Evolutionary conservation across 2,888 invertebrate genomes (phyloP).

Genomic region (Hirtodrosophila alboralis): DNA sequence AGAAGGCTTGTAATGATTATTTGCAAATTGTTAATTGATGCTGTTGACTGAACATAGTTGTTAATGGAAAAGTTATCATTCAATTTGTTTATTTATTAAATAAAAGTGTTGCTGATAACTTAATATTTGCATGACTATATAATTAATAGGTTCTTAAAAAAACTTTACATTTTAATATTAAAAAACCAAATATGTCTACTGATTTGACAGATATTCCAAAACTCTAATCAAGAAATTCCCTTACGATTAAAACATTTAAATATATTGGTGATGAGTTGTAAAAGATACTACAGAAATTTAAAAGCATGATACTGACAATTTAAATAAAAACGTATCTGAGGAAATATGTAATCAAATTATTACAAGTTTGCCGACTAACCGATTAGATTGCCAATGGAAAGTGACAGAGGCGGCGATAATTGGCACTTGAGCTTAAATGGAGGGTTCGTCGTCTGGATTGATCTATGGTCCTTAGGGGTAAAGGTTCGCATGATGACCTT

Average conservation of each 20-base stretch:
- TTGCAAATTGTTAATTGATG: too few relatives aligned
- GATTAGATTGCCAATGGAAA: slow-evolving; percentile 52
- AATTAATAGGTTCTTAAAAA: too few relatives aligned
- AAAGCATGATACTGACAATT: not conserved
- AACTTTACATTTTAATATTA: too few relatives aligned
- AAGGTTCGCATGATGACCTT: slow-evolving; percentile 5
- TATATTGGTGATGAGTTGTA: too few relatives aligned
- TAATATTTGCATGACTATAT: too few relatives aligned
- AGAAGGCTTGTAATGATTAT: too few relatives aligned
- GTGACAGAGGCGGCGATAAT: slow-evolving; percentile 39
- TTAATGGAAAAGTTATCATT: too few relatives aligned
- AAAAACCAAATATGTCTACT: not conserved
- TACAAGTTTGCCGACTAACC: slow-evolving; percentile 9
- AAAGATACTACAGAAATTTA: slow-evolving; percentile 1
- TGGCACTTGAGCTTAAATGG: slow-evolving; percentile 35
- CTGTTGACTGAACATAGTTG: too few relatives aligned
- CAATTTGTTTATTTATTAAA: too few relatives aligned
- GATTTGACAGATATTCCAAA: not conserved
- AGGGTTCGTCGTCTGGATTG: slow-evolving; percentile 7
- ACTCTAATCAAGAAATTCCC: slow-evolving; percentile 2
- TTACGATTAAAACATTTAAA: not conserved
- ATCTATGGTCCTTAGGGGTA: slow-evolving; percentile 4
- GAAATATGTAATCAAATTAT: slow-evolving; percentile 2
- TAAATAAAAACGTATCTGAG: not conserved
- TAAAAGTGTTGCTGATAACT: too few relatives aligned